phyloP scores from a whole-genome alignment of 2,113 vertebrate genomes.

The Pedionomus torquatus region DNA sequence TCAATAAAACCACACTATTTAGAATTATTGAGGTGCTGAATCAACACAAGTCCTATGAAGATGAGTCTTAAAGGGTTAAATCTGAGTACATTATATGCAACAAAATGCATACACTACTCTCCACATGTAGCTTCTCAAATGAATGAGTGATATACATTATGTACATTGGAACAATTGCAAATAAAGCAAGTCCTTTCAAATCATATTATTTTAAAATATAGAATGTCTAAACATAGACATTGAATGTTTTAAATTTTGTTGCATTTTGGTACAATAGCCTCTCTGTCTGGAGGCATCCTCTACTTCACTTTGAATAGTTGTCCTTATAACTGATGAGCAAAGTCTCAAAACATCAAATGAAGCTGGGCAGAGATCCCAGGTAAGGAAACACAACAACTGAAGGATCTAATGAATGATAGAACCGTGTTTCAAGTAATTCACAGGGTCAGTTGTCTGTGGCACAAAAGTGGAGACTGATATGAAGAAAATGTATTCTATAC shows the following conservation, averaged over 20 bases:
- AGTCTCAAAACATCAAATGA: not conserved
- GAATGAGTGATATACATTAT: not conserved
- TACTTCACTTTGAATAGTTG: not conserved
- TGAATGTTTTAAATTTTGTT: not conserved
- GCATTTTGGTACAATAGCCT: not conserved
- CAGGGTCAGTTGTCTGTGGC: not conserved
- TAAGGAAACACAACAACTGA: not conserved
- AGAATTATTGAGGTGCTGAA: not conserved
- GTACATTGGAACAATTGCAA: not conserved
- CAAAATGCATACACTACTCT: not conserved
- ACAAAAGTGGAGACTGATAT: not conserved
- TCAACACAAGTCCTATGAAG: not conserved
- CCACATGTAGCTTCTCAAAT: not conserved
- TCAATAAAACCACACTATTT: not conserved
- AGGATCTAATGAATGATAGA: not conserved
- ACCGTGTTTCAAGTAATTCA: not conserved
- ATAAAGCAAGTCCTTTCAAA: not conserved
- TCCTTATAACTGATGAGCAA: not conserved
- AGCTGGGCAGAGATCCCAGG: slow-evolving; percentile 8
- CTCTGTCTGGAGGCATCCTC: not conserved
- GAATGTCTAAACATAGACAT: not conserved
- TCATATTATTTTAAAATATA: not conserved
- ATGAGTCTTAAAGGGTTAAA: not conserved
- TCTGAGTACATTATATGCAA: not conserved
- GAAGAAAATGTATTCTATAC: not conserved